phyloP scores from a whole-genome alignment of 2,797 vertebrate genomes.

The Acipenser ruthenus region DNA sequence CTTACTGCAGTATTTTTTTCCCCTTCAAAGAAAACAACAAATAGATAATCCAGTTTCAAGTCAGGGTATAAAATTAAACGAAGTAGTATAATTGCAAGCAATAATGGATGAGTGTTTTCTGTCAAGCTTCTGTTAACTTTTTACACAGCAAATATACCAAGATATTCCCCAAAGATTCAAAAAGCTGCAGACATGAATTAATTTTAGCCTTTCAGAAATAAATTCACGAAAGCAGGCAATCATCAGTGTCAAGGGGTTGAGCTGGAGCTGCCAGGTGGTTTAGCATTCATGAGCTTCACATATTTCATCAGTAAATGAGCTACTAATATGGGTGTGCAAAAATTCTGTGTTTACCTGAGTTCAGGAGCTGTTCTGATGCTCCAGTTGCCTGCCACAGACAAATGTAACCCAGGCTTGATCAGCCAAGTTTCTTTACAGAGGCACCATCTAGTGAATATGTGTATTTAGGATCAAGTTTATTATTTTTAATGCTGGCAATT shows the following conservation, averaged over 20 bases:
- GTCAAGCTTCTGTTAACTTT: background rate
- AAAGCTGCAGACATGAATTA: background rate
- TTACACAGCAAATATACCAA: background rate
- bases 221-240: background rate
- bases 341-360: too few species aligned
- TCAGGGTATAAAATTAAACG: background rate
- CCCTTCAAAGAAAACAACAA: too few species aligned
- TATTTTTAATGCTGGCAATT: too few species aligned
- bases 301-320: background rate
- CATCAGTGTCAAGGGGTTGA: constrained; percentile 2
- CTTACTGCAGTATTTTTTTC: too few species aligned
- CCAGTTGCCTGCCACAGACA: too few species aligned
- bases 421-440: too few species aligned
- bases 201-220: background rate
- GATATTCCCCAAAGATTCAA: background rate
- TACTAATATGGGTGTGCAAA: too few species aligned
- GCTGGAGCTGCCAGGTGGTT: background rate
- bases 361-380: too few species aligned
- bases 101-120: background rate
- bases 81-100: background rate
- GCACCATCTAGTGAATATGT: too few species aligned
- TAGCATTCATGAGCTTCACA: background rate
- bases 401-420: too few species aligned
- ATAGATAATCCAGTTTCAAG: too few species aligned
- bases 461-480: too few species aligned